Percentiles rank a stretch among this genome's conserved stretches.
These are phyloP conservation scores for Pangasianodon gigas DNA, from an alignment of 2,113 vertebrate genomes.

Conservation along the genomic window DNA sequence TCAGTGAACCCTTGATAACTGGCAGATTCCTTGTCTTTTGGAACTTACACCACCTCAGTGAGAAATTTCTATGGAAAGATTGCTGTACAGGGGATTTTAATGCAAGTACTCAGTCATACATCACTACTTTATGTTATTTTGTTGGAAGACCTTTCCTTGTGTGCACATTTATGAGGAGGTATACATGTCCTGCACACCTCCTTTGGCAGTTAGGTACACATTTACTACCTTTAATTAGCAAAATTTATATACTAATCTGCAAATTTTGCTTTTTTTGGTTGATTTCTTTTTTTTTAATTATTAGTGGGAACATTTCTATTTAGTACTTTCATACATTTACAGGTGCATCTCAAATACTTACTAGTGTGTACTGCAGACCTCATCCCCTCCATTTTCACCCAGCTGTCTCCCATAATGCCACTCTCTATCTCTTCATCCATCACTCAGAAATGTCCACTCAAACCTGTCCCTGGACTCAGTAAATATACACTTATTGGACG, in stretches of 20 bases:
- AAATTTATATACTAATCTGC: neutral
- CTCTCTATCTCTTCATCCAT: conserved; percentile 46
- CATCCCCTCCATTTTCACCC: conserved; percentile 56
- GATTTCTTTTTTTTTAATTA: neutral
- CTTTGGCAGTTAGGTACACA: neutral
- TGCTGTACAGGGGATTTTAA: neutral
- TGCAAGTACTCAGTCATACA: neutral
- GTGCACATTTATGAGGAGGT: neutral
- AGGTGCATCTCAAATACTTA: neutral
- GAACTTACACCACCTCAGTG: neutral
- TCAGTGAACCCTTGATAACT: neutral
- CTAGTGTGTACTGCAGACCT: conserved; percentile 38
- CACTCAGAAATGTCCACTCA: conserved; percentile 52
- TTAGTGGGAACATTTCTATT: neutral
- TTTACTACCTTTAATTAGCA: neutral
- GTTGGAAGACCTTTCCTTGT: neutral
- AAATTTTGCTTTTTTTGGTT: neutral
- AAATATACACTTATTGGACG: conserved; percentile 71
- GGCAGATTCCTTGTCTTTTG: neutral
- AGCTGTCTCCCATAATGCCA: conserved; percentile 55
- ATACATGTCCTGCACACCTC: neutral
- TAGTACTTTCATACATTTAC: neutral
- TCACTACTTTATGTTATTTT: neutral
- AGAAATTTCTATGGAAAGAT: neutral
- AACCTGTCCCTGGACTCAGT: conserved; percentile 56